Percentiles rank a stretch among this genome's conserved stretches.
Conservation (phyloP, 2,888 invertebrate genomes). For the Andrena camellia region DNA sequence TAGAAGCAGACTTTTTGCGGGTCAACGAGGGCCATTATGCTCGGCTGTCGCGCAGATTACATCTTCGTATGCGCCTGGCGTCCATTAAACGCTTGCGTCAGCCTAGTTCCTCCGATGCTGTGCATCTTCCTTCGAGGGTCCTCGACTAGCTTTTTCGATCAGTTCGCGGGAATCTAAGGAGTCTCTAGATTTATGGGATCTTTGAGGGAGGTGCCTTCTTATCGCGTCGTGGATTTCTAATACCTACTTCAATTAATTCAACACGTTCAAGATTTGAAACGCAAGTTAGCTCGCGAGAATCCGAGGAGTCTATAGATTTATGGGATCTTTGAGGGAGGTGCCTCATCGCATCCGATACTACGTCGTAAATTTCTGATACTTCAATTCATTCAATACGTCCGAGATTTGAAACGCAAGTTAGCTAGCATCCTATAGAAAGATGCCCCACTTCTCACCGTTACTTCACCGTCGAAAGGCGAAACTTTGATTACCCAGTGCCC, state of each 20-base stretch:
- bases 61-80: slow-evolving; percentile 15
- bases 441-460: too few relatives aligned
- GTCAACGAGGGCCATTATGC: slow-evolving; percentile 35
- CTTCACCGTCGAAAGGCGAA: not conserved
- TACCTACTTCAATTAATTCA: too few relatives aligned
- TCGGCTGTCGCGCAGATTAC: slow-evolving; percentile 18
- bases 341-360: too few relatives aligned
- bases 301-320: not conserved
- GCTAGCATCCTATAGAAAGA: not conserved
- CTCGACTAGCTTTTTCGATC: not conserved
- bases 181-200: not conserved
- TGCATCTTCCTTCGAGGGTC: slow-evolving; percentile 15
- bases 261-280: too few relatives aligned
- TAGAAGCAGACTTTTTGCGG: slow-evolving; percentile 16
- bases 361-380: too few relatives aligned
- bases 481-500: not conserved
- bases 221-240: too few relatives aligned
- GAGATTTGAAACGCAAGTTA: not conserved
- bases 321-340: not conserved
- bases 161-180: not conserved
- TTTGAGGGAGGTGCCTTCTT: not conserved
- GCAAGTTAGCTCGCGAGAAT: not conserved
- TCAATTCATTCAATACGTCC: too few relatives aligned
- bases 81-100: slow-evolving; percentile 33
- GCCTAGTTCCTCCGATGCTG: slow-evolving; percentile 26